Conservation (phyloP, 2,888 invertebrate genomes). For the Actias luna region DNA sequence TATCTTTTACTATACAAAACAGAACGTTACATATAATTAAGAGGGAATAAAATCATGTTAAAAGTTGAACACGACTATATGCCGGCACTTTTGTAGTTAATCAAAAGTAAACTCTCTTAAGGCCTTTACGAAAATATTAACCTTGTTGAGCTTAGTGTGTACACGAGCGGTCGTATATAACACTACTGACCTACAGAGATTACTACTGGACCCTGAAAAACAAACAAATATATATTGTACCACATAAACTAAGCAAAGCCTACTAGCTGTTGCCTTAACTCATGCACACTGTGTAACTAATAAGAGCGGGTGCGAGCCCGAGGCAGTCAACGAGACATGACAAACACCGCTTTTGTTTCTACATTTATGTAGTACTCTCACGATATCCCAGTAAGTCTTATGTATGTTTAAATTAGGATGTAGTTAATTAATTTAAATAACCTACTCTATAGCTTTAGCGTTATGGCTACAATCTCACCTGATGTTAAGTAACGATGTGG, state of each 20-base stretch:
- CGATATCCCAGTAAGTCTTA: not conserved
- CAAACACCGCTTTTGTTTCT: not conserved
- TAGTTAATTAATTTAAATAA: too few species aligned
- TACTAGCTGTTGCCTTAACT: constrained; percentile 2
- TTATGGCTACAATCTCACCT: too few species aligned
- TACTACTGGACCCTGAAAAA: constrained; percentile 5
- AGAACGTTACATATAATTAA: too few species aligned
- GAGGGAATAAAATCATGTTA: too few species aligned
- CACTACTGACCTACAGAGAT: constrained; percentile 6
- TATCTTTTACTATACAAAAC: too few species aligned
- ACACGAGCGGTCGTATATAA: not conserved
- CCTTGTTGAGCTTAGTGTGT: not conserved
- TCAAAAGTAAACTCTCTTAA: constrained; percentile 2
- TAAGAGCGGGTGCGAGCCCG: not conserved
- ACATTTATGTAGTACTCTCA: not conserved
- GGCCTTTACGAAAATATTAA: not conserved
- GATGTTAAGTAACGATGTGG: too few species aligned
- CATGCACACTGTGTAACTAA: not conserved
- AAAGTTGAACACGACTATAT: not conserved
- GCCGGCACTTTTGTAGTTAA: not conserved
- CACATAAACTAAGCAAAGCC: constrained; percentile 5
- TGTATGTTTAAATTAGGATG: too few species aligned
- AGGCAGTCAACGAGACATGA: constrained; percentile 6
- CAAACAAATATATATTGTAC: constrained; percentile 4
- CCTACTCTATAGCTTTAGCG: too few species aligned